Conservation (phyloP, 2,797 vertebrate species). For the Coendou prehensilis region DNA sequence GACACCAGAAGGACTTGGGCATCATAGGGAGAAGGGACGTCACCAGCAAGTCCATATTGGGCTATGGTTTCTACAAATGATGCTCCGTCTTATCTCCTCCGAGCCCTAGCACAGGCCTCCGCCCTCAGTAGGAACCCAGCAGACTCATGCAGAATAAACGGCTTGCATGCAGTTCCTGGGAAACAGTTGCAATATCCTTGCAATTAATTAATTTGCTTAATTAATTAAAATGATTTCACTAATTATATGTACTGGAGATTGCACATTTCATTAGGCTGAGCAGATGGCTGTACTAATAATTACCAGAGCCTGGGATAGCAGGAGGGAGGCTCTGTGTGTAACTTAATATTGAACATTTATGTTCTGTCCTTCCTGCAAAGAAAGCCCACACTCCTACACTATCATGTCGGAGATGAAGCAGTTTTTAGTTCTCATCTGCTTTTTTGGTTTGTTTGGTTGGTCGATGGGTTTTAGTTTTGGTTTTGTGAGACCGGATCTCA, state of each 20-base stretch:
- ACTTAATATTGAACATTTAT: conserved; percentile 10
- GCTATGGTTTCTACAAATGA: background rate
- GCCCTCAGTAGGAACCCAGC: background rate
- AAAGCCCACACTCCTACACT: background rate
- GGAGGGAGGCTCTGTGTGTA: conserved; percentile 6
- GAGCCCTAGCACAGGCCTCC: background rate
- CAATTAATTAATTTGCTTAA: conserved; percentile 86
- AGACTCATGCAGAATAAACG: conserved; percentile 54
- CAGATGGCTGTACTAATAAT: conserved; percentile 83
- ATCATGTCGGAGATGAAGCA: background rate
- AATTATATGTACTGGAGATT: conserved; percentile 83
- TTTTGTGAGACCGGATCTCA: background rate
- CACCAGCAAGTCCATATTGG: background rate
- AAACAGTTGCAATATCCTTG: conserved; percentile 77
- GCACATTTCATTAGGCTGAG: conserved; percentile 84
- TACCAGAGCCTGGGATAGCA: conserved; percentile 62
- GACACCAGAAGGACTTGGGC: background rate
- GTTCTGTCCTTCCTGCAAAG: conserved; percentile 13
- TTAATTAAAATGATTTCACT: conserved; percentile 84
- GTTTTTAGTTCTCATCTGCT: background rate
- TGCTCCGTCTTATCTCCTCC: background rate
- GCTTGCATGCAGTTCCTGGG: conserved; percentile 73
- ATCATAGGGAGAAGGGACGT: background rate
- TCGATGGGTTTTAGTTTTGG: background rate
- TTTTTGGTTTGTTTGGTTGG: background rate